Evolutionary conservation across 2,797 vertebrate genomes (phyloP), one percentile per base, ranked within the genome.

Genomic region (Emydoidea blandingii): DNA sequence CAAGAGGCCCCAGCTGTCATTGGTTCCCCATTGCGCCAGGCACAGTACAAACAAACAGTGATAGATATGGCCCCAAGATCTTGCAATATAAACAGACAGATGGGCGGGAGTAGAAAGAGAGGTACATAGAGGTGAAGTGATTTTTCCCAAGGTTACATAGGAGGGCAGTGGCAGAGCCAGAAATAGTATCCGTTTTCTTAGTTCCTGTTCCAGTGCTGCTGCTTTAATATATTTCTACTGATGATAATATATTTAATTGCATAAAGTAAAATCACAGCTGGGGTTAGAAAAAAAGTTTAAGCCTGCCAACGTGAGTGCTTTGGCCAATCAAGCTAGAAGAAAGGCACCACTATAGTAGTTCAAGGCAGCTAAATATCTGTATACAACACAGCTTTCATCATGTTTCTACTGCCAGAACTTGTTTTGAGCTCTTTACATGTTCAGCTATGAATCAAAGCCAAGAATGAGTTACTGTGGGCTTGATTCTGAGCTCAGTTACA

Each of bases 311-410:
- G 65, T 0, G 29, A 37, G 0, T 54, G 47, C 86, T n/a, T 83
- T 91, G 49, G 94, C 79, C 91, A 86, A 1, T 50, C 59, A 85
- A 19, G 2, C 27, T 88, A 83, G 81, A 92, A 95, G 56, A 95
- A 95, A 94, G 27, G 86, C 78, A 85, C 83, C 86, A 25, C 57
- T 93, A 44, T 84, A 62, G 83, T 54, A 92, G 31, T 52, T 92
- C 50, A 95, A 91, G 81, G 86, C 86, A 95, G 49, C 2, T 80
- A 86, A 52, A 34, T 91, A 81, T 62, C 79, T 94, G 29, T 65
- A 29, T 41, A 83, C 49, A 90, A 19, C 81, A 27, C 49, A 88
- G 49, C 79, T 95, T 93, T 94, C 59, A 79, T 91, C 52, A 23
- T 34, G 6, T 8, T 86, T 19, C 49, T 53, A 81, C 89, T 84